Evolutionary conservation across 1,140 invertebrate genomes (phyloP), one percentile per base, ranked within the genome.

Genomic region (Rhizoglyphus robini): DNA sequence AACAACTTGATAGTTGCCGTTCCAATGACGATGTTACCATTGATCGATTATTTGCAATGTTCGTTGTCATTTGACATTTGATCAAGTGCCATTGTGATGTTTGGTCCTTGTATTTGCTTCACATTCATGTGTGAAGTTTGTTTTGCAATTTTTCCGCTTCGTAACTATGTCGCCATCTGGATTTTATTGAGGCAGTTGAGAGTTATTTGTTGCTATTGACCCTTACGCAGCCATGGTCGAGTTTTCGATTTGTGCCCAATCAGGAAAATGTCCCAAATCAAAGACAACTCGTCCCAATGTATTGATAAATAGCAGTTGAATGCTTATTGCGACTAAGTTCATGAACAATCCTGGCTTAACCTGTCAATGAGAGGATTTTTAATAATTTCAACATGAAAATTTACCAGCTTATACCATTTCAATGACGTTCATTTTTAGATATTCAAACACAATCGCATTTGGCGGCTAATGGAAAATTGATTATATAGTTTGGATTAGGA

Each of bases 341-440:
- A 89, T 84, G 0, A 87, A 82, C 61, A 88, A 82, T 2, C 88
- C 88, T 30, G 86, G 84, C 63, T 86, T 81, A 18, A 78, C 75
- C 80, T 81, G 69, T n/a, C n/a, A n/a, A n/a, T n/a, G n/a, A n/a
- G n/a, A n/a, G n/a, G 23, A 72, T 70, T 29, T 62, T 29, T 47
- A 67, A 65, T 18, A 48, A 62, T n/a, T 58, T 5, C 20, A 15
- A 11, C 15, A 66, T 20, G 25, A 57, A 27, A 34, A 54, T 41
- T 13, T 3, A 20, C 18, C 15, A 15, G n/a, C 15, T 36, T 59
- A 41, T 41, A 86, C 81, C 81, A 90, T 88, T 71, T 88, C 86
- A 67, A 81, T 81, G 1, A 86, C 86, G 64, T 79, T 82, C 72
- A 90, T 88, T 67, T 83, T 82, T 1, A 84, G 86, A 38, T 85